Evolutionary conservation across 2,888 invertebrate species (phyloP), one percentile per base, ranked within the genome.

Genomic region (Ceratothoa steindachneri): DNA sequence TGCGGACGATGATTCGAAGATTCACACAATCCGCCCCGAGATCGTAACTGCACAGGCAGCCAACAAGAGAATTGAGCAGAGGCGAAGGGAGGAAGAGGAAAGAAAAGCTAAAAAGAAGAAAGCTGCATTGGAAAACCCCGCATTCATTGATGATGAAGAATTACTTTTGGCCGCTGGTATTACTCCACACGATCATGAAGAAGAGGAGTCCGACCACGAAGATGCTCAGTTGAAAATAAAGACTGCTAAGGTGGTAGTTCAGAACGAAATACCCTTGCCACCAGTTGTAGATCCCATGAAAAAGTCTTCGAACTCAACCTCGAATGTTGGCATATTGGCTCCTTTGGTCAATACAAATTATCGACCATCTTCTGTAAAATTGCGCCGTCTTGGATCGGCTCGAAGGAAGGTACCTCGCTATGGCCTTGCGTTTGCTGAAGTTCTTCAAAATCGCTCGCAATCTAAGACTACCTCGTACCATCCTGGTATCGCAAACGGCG

Each of bases 1-100:
- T 52, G 51, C 75, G 5, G 78, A 72, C 53, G 80, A 71, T 72
- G 80, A 77, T 51, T 77, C 66, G 73, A 77, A 75, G 31, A 90
- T 89, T 15, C 83, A 81, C 86, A 88, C 0, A 88, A 89, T 31
- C 86, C 86, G 85, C 68, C 86, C 85, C 75, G 82, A 82, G 72
- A 81, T 82, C 30, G 77, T 86, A 27, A 74, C 81, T 3, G 80
- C 80, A 3, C 80, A 30, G 86, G 88, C 15, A 76, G 80, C 87
- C 87, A 81, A 88, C 29, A 22, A 9, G 29, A 64, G 30, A 28
- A 29, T 27, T 15, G 22, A 24, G 19, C 55, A 60, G 2, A 24
- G 1, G 3, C 12, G 64, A 24, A 12, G 31, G 2, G 52, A 15
- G 0, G 41, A 30, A 1, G 66, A 19, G 0, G 52, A 30, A 24